A percentile compares a stretch with the other conserved stretches of the same genome.
Conservation (phyloP, 2,888 invertebrate species). For the Ceraclea dissimilis region DNA sequence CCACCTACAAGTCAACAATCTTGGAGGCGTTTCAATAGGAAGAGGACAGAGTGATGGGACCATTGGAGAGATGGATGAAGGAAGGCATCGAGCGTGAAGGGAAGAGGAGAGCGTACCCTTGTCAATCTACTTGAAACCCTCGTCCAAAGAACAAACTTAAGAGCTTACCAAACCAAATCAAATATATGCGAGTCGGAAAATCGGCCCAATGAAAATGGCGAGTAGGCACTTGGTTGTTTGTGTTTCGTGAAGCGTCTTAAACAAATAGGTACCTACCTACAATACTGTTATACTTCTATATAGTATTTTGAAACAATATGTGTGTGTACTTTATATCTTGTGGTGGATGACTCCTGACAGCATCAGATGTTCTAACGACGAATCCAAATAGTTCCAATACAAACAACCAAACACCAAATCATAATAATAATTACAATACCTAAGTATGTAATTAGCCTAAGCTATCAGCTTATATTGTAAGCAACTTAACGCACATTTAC, state of each 20-base stretch:
- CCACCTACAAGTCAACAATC: background rate
- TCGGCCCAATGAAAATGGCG: background rate
- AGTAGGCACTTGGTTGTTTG: background rate
- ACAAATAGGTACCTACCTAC: background rate
- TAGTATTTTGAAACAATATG: too few species aligned
- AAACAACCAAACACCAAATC: too few species aligned
- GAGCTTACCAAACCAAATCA: background rate
- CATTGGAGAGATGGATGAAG: background rate
- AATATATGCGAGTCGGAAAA: conserved; percentile 2
- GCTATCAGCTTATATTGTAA: too few species aligned
- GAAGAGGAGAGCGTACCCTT: conserved; percentile 8
- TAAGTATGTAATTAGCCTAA: too few species aligned
- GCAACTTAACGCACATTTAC: too few species aligned
- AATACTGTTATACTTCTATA: background rate
- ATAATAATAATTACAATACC: too few species aligned
- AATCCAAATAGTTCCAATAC: too few species aligned
- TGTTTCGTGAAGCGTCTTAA: background rate
- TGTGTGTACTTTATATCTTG: too few species aligned
- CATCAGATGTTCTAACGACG: too few species aligned
- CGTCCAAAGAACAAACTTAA: conserved; percentile 4
- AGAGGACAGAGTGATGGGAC: background rate
- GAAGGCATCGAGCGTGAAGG: background rate
- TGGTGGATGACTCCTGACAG: too few species aligned
- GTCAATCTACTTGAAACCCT: conserved; percentile 7
- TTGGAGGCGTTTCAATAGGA: background rate